Percentiles rank a stretch among this genome's conserved stretches.
Conservation (phyloP, 2,797 vertebrate species). For the Pteropus rufus region DNA sequence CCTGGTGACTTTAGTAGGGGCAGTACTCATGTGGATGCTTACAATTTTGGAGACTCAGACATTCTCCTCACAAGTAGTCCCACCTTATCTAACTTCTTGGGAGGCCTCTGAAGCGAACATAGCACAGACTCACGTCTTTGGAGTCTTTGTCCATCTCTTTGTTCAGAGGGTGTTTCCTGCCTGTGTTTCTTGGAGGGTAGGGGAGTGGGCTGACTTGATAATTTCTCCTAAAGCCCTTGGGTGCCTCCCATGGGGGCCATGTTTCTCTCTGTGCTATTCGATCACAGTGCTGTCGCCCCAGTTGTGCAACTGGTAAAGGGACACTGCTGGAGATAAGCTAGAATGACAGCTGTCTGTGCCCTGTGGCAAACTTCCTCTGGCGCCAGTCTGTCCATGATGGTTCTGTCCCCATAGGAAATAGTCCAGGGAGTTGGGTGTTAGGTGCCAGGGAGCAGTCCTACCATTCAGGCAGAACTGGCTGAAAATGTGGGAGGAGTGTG, state of each 20-base stretch:
- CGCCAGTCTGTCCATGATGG: not conserved
- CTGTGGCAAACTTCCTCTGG: not conserved
- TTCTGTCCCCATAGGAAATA: not conserved
- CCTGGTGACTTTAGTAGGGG: not conserved
- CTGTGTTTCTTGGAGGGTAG: not conserved
- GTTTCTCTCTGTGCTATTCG: not conserved
- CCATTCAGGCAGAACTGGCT: not conserved
- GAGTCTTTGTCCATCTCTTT: not conserved
- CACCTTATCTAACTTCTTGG: not conserved
- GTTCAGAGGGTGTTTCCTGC: not conserved
- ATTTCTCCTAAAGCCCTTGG: not conserved
- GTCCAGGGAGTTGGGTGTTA: not conserved
- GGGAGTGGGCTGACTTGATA: not conserved
- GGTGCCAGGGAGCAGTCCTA: not conserved
- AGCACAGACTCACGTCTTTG: not conserved
- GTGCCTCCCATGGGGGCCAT: not conserved
- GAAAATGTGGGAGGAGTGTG: not conserved
- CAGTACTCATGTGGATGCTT: not conserved
- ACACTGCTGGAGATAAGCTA: not conserved
- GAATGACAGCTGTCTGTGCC: not conserved
- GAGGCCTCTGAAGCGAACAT: not conserved
- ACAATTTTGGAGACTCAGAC: accelerated
- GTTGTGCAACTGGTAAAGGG: not conserved
- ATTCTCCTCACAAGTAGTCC: not conserved
- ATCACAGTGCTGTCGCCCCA: not conserved